Evolutionary conservation across 2,888 invertebrate genomes (phyloP).

Genomic region (Crepidodera aurea): DNA sequence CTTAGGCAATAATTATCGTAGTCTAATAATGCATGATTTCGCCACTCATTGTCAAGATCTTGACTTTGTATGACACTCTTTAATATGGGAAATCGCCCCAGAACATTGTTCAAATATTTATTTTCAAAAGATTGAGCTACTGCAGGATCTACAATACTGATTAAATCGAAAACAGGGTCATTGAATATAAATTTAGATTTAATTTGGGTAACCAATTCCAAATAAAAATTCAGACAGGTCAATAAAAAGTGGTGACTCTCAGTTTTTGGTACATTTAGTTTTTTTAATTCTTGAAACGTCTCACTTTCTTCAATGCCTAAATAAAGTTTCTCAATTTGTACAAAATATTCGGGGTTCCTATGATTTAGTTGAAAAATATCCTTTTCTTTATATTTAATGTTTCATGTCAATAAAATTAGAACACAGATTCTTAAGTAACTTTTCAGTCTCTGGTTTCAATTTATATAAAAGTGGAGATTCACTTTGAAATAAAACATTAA

Average conservation of each 20-base stretch:
- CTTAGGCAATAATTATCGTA: too few species aligned
- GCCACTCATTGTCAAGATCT: background rate
- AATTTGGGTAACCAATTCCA: background rate
- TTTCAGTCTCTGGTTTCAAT: slow-evolving; percentile 17
- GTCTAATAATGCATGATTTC: background rate
- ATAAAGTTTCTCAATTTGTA: background rate
- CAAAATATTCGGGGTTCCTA: background rate
- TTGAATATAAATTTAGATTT: too few species aligned
- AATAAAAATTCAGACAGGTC: background rate
- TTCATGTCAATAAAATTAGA: slow-evolving; percentile 20
- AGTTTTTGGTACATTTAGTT: background rate
- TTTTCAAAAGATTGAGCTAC: too few species aligned
- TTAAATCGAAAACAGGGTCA: too few species aligned
- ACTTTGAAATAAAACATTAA: slow-evolving; percentile 21
- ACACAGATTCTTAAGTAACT: slow-evolving; percentile 5
- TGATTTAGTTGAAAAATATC: slow-evolving; percentile 19
- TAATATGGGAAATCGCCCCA: too few species aligned
- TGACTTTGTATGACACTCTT: too few species aligned
- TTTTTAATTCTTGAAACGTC: background rate
- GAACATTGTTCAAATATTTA: too few species aligned
- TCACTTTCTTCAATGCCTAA: background rate
- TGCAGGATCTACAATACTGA: too few species aligned
- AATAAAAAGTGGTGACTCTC: background rate
- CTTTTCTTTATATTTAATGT: slow-evolving; percentile 4
- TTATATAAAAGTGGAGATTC: slow-evolving; percentile 18